These are phyloP conservation scores for Pachycephala philippinensis DNA, from an alignment of 2,113 vertebrate genomes.

Conservation along the genomic window DNA sequence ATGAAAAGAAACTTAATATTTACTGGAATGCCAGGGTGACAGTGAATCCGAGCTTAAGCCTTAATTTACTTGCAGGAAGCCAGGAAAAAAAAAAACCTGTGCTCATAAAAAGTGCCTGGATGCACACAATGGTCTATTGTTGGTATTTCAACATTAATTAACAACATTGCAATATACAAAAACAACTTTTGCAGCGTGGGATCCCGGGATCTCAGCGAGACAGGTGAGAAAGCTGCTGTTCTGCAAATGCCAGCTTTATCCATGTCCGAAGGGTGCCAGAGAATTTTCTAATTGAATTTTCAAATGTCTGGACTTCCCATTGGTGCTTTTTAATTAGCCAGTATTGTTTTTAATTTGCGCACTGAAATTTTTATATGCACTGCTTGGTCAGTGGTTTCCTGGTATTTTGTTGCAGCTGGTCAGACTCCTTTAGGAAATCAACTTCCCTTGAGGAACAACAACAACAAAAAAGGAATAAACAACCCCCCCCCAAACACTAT, in stretches of 20 bases:
- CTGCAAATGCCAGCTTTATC: conserved; percentile 48
- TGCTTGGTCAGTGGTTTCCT: conserved; percentile 61
- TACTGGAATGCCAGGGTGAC: conserved; percentile 3
- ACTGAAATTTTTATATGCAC: conserved; percentile 38
- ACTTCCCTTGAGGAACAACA: conserved; percentile 46
- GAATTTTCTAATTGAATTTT: conserved; percentile 52
- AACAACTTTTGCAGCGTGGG: conserved; percentile 36
- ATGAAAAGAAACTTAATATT: neutral
- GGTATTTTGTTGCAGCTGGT: conserved; percentile 67
- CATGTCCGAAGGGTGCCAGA: conserved; percentile 51
- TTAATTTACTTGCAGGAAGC: neutral
- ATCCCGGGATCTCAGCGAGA: neutral
- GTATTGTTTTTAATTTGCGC: conserved; percentile 55
- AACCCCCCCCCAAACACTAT: neutral
- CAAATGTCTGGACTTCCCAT: conserved; percentile 60
- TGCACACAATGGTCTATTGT: conserved; percentile 54
- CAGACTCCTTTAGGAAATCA: conserved; percentile 48
- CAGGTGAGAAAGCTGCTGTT: conserved; percentile 62
- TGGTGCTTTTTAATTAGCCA: conserved; percentile 53
- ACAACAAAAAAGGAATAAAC: conserved; percentile 31
- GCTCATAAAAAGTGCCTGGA: conserved; percentile 16
- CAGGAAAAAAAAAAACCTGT: neutral
- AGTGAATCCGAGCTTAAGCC: neutral
- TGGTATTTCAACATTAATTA: conserved; percentile 34
- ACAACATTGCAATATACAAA: neutral